Conservation (phyloP, 2,888 invertebrate species). For the Drosophila rellima region DNA sequence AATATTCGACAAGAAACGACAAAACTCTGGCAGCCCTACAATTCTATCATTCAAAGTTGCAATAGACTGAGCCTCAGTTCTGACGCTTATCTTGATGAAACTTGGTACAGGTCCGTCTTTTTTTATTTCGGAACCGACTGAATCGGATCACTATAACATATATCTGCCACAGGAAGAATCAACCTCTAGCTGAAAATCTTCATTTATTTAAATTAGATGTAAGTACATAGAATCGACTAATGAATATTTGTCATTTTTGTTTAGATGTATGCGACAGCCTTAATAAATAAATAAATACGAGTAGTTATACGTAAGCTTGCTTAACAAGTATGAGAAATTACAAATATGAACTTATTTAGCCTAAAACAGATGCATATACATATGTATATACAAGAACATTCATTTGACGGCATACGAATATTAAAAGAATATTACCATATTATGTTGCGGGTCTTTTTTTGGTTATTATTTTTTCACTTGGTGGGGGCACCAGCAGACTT, state of each 20-base stretch:
- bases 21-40: too few relatives aligned
- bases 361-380: neutral
- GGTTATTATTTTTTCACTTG: slow-evolving; percentile 25
- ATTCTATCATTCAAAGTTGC: too few relatives aligned
- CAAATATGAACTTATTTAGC: neutral
- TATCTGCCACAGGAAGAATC: too few relatives aligned
- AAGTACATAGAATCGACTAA: too few relatives aligned
- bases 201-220: neutral
- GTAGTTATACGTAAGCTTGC: too few relatives aligned
- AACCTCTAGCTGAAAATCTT: too few relatives aligned
- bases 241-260: neutral
- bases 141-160: too few relatives aligned
- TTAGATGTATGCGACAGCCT: neutral
- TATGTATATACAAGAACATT: neutral
- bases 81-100: too few relatives aligned
- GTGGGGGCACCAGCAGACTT: slow-evolving; percentile 72
- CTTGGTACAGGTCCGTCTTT: too few relatives aligned
- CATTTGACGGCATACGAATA: slow-evolving; percentile 1
- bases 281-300: neutral
- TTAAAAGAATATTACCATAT: slow-evolving; percentile 28
- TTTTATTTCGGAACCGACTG: too few relatives aligned
- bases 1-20: slow-evolving; percentile 2
- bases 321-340: too few relatives aligned
- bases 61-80: too few relatives aligned
- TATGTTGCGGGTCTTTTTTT: slow-evolving; percentile 26